A percentile compares a stretch with the other conserved stretches of the same genome.
Conservation (phyloP, 2,113 vertebrate species). For the Irena cyanogastra region DNA sequence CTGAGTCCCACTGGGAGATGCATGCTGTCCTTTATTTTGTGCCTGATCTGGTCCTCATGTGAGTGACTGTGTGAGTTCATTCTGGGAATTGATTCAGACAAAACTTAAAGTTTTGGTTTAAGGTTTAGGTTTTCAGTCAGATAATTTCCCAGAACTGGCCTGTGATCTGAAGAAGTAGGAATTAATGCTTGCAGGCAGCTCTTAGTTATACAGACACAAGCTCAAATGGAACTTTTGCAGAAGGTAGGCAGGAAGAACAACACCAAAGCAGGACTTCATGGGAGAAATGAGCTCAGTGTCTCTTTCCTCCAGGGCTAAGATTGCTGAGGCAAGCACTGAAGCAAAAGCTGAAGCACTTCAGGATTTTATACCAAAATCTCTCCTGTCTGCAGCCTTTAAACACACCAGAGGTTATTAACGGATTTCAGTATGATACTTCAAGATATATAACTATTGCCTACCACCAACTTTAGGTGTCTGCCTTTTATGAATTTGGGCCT, state of each 20-base stretch:
- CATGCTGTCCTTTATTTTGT: not conserved
- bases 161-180: not conserved
- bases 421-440: not conserved
- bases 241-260: not conserved
- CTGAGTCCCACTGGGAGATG: not conserved
- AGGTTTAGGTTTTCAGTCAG: not conserved
- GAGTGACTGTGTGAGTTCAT: not conserved
- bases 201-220: not conserved
- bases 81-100: not conserved
- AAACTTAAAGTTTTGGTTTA: not conserved
- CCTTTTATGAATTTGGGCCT: not conserved
- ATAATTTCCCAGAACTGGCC: not conserved
- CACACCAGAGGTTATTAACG: not conserved
- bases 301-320: not conserved
- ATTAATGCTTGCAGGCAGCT: not conserved
- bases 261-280: not conserved
- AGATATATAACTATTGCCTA: not conserved
- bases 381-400: not conserved
- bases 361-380: not conserved
- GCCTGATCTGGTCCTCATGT: not conserved
- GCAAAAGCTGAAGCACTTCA: not conserved
- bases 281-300: not conserved
- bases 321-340: not conserved
- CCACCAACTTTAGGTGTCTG: not conserved
- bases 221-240: not conserved